Percentiles rank a stretch among this genome's conserved stretches.
phyloP scores from a whole-genome alignment of 2,888 invertebrate genomes.

The Drosophila mayaguana region DNA sequence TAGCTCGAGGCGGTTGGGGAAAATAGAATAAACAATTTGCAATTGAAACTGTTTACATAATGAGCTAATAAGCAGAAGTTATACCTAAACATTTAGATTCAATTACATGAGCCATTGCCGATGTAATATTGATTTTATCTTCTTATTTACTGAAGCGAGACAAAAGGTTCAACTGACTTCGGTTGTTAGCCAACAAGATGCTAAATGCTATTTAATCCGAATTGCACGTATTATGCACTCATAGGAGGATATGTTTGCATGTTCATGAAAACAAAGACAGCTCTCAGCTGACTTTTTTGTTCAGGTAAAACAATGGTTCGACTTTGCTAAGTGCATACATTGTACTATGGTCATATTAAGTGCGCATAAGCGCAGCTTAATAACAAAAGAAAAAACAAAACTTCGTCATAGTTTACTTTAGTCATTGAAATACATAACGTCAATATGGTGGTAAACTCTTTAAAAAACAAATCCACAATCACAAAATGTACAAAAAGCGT shows the following conservation, averaged over 20 bases:
- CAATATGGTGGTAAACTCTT: conserved; percentile 32
- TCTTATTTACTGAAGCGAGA: background rate
- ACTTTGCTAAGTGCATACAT: background rate
- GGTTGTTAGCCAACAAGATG: no score
- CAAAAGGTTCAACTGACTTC: background rate
- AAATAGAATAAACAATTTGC: conserved; percentile 38
- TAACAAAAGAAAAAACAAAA: background rate
- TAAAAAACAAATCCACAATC: background rate
- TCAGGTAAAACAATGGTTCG: background rate
- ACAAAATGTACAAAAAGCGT: conserved; percentile 21
- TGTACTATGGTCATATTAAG: background rate
- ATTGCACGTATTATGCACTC: background rate
- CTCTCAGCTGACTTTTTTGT: background rate
- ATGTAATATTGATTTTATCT: conserved; percentile 1
- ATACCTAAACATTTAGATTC: conserved; percentile 16
- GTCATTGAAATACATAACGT: conserved; percentile 16
- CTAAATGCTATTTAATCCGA: background rate
- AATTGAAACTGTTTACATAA: conserved; percentile 43
- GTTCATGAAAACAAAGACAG: background rate
- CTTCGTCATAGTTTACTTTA: conserved; percentile 10
- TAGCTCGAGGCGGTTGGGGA: conserved; percentile 17
- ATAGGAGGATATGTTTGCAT: background rate
- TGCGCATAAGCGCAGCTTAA: background rate
- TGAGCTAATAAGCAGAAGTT: conserved; percentile 31
- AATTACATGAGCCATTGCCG: conserved; percentile 20